phyloP scores from a whole-genome alignment of 53 echinoderm and acorn worm genomes.

The Stichopus horrens region DNA sequence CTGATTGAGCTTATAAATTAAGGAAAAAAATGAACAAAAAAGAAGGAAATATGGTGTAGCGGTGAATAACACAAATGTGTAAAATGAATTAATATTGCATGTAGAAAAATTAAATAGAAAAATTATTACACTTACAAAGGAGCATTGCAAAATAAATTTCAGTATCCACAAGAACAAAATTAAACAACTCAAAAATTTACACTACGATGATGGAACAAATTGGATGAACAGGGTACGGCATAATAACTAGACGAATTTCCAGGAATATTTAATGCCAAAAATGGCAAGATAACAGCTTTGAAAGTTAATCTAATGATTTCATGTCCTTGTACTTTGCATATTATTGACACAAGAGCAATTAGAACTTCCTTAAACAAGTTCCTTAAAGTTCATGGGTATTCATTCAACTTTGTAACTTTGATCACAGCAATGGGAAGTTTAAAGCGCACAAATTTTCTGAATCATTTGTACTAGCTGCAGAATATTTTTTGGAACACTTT shows the following conservation, averaged over 20 bases:
- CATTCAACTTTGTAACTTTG: too few species aligned
- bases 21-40: neutral
- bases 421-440: too few species aligned
- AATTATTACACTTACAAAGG: slow-evolving; percentile 31
- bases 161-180: slow-evolving; percentile 43
- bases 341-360: too few species aligned
- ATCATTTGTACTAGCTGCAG: too few species aligned
- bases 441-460: too few species aligned
- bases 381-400: too few species aligned
- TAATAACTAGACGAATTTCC: too few species aligned
- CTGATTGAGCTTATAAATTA: neutral
- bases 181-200: slow-evolving; percentile 17
- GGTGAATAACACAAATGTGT: slow-evolving; percentile 19
- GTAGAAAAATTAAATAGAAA: slow-evolving; percentile 16
- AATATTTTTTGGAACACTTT: too few species aligned
- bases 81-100: slow-evolving; percentile 43
- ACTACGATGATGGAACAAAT: neutral
- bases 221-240: too few species aligned
- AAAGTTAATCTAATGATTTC: too few species aligned
- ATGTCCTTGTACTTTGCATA: too few species aligned
- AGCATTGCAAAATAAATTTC: slow-evolving; percentile 49
- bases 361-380: too few species aligned
- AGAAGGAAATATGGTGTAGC: neutral
- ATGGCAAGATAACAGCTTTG: slow-evolving; percentile 4
- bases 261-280: neutral